Evolutionary conservation across 2,113 vertebrate species (phyloP).

Genomic region (Mus pahari): DNA sequence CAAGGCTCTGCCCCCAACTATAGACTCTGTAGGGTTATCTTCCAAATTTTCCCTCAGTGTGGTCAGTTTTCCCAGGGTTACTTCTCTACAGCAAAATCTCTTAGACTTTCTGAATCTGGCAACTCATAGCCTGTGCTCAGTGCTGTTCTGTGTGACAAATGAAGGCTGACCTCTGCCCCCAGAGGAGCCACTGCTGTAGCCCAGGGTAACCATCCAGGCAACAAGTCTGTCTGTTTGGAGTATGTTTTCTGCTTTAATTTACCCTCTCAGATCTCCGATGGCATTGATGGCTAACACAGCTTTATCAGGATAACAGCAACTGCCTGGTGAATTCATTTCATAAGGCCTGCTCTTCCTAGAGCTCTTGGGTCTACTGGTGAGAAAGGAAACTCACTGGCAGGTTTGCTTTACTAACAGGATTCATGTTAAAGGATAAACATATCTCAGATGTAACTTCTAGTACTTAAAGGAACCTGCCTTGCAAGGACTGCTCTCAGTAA

Average conservation of each 20-base stretch:
- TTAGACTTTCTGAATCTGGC: background rate
- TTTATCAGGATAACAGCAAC: background rate
- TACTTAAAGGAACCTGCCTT: background rate
- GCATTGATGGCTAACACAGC: background rate
- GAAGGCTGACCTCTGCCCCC: background rate
- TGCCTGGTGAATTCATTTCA: background rate
- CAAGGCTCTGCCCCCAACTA: background rate
- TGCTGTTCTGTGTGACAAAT: background rate
- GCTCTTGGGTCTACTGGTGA: background rate
- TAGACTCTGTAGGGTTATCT: background rate
- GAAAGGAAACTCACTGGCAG: background rate
- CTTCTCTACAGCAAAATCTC: background rate
- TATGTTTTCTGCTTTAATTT: background rate
- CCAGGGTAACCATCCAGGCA: background rate
- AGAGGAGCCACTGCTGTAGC: background rate
- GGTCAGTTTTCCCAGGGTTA: background rate
- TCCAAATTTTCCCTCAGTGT: background rate
- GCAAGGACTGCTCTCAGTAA: too few relatives aligned
- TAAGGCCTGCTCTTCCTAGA: background rate
- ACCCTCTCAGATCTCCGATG: background rate
- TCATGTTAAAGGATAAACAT: background rate
- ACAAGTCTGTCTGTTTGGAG: background rate
- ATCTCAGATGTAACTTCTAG: background rate
- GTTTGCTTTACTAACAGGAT: background rate
- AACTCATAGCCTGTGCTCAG: background rate